Evolutionary conservation across 2,888 invertebrate genomes (phyloP).

Genomic region (Galeruca laticollis): DNA sequence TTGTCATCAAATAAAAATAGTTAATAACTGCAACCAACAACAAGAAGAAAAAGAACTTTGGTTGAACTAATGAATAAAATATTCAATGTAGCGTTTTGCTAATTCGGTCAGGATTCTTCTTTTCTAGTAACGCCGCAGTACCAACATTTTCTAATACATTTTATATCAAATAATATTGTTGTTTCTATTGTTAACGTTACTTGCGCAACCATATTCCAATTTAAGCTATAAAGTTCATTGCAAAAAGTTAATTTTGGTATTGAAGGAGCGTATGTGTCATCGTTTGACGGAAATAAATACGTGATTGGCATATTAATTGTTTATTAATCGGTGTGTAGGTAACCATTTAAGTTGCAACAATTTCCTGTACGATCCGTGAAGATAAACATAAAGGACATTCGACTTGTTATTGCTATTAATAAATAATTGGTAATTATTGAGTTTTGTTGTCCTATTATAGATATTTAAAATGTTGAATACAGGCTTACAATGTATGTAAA

Average conservation of each 20-base stretch:
- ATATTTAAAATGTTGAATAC: neutral
- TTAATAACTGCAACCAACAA: no score
- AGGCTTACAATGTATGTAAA: no score
- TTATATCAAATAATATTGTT: neutral
- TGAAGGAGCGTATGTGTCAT: slow-evolving; percentile 35
- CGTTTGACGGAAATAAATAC: slow-evolving; percentile 34
- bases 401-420: slow-evolving; percentile 4
- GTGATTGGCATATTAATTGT: slow-evolving; percentile 32
- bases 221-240: slow-evolving; percentile 30
- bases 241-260: slow-evolving; percentile 26
- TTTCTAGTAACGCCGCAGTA: no score
- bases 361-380: slow-evolving; percentile 49
- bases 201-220: slow-evolving; percentile 20
- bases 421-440: neutral
- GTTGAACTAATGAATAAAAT: no score
- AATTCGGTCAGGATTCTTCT: no score
- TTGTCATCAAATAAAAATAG: no score
- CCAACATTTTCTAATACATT: no score
- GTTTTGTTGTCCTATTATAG: neutral
- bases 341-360: slow-evolving; percentile 48
- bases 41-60: no score
- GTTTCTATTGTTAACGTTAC: neutral
- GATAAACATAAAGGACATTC: slow-evolving; percentile 17
- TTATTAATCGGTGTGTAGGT: slow-evolving; percentile 24
- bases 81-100: no score